Evolutionary conservation across 2,797 vertebrate species (phyloP), one percentile per base, ranked within the genome.

Genomic region (Miichthys miiuy): DNA sequence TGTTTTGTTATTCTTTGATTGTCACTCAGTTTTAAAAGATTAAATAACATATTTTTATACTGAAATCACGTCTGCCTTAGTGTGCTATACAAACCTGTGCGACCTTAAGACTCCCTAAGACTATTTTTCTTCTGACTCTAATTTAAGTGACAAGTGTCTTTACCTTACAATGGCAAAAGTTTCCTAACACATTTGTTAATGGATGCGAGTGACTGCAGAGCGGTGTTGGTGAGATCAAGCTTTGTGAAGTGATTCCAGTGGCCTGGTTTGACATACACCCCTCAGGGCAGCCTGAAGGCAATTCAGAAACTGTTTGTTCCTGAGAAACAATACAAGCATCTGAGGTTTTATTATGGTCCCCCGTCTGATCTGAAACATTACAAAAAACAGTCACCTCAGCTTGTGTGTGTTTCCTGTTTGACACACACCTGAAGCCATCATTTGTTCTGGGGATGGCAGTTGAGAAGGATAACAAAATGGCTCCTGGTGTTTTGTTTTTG

Each of bases 401-500:
- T 84, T 27, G 64, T 77, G 64, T 79, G 82, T 70, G 72, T 76
- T 89, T 86, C 85, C 44, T 65, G 30, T 89, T 79, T 84, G 82
- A 89, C 82, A 82, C 72, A 86, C 79, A 91, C 87, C 80, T 85
- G 57, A 84, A 91, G 84, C 79, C 75, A 77, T 88, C 81, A 82
- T 91, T 91, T 88, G 75, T 87, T 79, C 76, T 65, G 67, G 70
- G 75, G 85, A 84, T 88, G 91, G 85, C 87, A 92, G 86, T 81
- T 86, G 82, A 92, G 83, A 90, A 88, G 89, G 91, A 93, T 93
- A 95, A 94, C 93, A 96, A 96, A 96, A 95, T 91, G 90, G 91
- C 92, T 96, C 94, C 95, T 78, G 94, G 95, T 89, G 86, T 85
- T 90, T 86, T 89, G 81, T 89, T 87, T 34, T 91, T 94, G 85